Evolutionary conservation across 2,888 invertebrate genomes (phyloP).

Genomic region (Allophyes oxyacanthae): DNA sequence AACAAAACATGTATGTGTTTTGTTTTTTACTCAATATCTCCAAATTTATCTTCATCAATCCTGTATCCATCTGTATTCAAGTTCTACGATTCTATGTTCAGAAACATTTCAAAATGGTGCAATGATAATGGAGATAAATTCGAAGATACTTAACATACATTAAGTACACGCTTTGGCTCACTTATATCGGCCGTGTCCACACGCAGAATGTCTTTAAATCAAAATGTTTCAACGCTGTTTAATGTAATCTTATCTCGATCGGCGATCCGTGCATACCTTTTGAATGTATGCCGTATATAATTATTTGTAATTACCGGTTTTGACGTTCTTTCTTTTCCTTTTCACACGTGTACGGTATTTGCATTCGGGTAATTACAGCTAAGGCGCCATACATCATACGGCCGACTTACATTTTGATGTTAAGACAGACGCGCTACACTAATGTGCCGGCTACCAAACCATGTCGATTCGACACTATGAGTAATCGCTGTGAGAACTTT

Average conservation of each 20-base stretch:
- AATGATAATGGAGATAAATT: constrained; percentile 74
- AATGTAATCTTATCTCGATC: constrained; percentile 86
- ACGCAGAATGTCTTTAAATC: constrained; percentile 86
- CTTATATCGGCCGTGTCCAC: constrained; percentile 74
- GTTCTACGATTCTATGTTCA: constrained; percentile 15
- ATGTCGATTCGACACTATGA: constrained; percentile 81
- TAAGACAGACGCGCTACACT: constrained; percentile 80
- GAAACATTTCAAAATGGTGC: constrained; percentile 40
- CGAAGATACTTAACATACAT: constrained; percentile 81
- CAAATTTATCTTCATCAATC: constrained; percentile 67
- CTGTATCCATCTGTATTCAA: constrained; percentile 30
- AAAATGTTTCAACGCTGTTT: constrained; percentile 88
- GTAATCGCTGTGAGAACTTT: constrained; percentile 84
- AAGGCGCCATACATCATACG: constrained; percentile 83
- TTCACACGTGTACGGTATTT: constrained; percentile 88
- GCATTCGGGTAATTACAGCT: constrained; percentile 86
- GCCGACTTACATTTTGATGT: constrained; percentile 84
- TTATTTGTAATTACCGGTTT: constrained; percentile 87
- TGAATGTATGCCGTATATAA: constrained; percentile 85
- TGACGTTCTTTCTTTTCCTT: constrained; percentile 85
- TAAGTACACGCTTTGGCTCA: constrained; percentile 85
- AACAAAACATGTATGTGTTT: constrained; percentile 97
- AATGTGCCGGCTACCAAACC: constrained; percentile 77
- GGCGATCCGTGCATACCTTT: constrained; percentile 84
- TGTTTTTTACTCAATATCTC: constrained; percentile 79